phyloP scores from a whole-genome alignment of 2,888 invertebrate species.

The Myathropa florea region DNA sequence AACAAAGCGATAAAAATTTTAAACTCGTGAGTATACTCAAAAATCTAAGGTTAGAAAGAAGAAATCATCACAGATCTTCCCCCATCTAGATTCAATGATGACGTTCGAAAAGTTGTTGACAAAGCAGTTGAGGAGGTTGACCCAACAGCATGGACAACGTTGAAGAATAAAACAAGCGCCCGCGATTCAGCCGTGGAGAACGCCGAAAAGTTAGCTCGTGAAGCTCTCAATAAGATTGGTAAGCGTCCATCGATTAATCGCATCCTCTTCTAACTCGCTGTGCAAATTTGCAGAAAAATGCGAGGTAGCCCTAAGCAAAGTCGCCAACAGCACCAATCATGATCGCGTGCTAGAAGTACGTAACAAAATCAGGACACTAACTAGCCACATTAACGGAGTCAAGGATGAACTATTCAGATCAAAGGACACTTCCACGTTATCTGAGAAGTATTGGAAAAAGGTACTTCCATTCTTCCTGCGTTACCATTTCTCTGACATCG shows the following conservation, averaged over 20 bases:
- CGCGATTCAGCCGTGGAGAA: constrained; percentile 82
- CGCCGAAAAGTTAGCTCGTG: constrained; percentile 84
- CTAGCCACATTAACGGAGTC: constrained; percentile 83
- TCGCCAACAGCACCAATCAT: constrained; percentile 75
- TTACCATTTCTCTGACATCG: background rate
- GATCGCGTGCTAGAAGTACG: constrained; percentile 82
- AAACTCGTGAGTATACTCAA: constrained; percentile 76
- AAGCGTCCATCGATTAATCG: background rate
- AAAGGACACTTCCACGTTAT: constrained; percentile 83
- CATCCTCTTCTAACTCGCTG: no score
- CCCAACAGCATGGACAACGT: constrained; percentile 82
- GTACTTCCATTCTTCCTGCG: constrained; percentile 79
- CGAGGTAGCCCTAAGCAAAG: constrained; percentile 77
- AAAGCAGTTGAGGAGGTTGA: constrained; percentile 84
- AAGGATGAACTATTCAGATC: constrained; percentile 84
- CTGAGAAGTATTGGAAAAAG: constrained; percentile 91
- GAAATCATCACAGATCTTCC: background rate
- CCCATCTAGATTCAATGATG: constrained; percentile 80
- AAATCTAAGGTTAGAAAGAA: background rate
- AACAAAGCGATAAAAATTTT: constrained; percentile 84
- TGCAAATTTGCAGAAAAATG: constrained; percentile 75
- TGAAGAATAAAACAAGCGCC: constrained; percentile 84
- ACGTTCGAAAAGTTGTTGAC: constrained; percentile 83
- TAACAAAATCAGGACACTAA: constrained; percentile 82
- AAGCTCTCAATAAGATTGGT: constrained; percentile 84